These are phyloP conservation scores for Euzetes globulus DNA, from an alignment of 2,888 invertebrate genomes.

Conservation along the genomic window DNA sequence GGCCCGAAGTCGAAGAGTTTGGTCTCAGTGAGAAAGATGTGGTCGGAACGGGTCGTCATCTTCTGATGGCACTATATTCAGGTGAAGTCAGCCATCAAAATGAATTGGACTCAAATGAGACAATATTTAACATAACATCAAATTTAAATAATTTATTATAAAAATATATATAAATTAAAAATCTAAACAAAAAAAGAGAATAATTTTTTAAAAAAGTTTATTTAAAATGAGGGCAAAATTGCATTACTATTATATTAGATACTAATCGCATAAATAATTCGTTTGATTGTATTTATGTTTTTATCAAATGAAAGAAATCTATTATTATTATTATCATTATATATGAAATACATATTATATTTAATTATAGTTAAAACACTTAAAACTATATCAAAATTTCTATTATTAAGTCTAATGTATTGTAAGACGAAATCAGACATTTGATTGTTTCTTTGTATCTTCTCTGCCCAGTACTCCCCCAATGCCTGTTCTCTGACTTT, in stretches of 20 bases:
- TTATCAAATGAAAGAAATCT: background rate
- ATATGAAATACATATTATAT: background rate
- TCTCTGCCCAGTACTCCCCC: background rate
- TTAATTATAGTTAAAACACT: background rate
- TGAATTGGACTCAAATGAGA: slow-evolving; percentile 17
- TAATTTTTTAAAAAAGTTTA: slow-evolving; percentile 8
- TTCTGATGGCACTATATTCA: slow-evolving; percentile 26
- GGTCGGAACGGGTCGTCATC: slow-evolving; percentile 33
- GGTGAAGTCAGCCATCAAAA: background rate
- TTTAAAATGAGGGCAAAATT: slow-evolving; percentile 8
- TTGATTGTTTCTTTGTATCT: background rate
- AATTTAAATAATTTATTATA: slow-evolving; percentile 8
- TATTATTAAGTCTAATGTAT: background rate
- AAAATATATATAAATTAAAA: slow-evolving; percentile 5
- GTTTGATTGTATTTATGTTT: slow-evolving; percentile 8
- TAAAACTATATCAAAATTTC: background rate
- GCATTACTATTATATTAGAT: background rate
- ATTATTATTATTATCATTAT: background rate
- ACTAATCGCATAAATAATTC: background rate
- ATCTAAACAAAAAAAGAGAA: background rate
- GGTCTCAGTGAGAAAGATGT: slow-evolving; percentile 28
- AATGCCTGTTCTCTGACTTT: background rate
- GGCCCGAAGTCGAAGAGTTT: slow-evolving; percentile 23
- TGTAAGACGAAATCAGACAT: background rate
- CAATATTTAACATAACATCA: slow-evolving; percentile 21